Evolutionary conservation across 2,113 vertebrate genomes (phyloP), one percentile per base, ranked within the genome.

Genomic region (Megalops atlanticus): DNA sequence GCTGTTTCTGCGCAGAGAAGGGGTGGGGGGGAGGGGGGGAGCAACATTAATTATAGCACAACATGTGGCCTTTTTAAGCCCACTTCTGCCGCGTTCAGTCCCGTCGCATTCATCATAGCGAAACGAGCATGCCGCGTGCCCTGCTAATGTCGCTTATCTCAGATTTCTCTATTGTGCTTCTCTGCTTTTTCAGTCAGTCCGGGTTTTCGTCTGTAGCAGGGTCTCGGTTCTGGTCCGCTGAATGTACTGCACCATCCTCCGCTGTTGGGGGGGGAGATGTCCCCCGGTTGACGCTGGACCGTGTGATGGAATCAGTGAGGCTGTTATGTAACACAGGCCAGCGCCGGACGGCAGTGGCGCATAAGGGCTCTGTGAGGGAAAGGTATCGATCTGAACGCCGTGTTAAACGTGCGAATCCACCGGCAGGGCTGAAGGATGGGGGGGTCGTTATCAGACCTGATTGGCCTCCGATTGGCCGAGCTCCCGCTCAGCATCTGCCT

Each of bases 31-130:
- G 58, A 31, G n/a, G 72, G 36, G 68, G 73, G 41, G 68, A 24
- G 77, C 58, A 41, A 83, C 80, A 85, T 88, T 84, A 78, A 85
- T 89, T 86, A 88, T 83, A 85, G 85, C 81, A 81, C 81, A 81
- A 82, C 24, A 41, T 81, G 58, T 64, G 58, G 58, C 58, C n/a
- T 24, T 54, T 54, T 54, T 54, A 54, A 41, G 36, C 33, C 10
- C 43, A 70, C 41, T n/a, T 80, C 81, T 80, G 83, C 75, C 77
- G 79, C 83, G 69, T 85, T 69, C 38, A 69, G n/a, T 85, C 76
- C 31, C 64, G 76, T 54, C 74, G 80, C 75, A 75, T 14, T 45
- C 43, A 74, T 74, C 39, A 39, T 11, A 31, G 40, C n/a, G 18
- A 74, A 43, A 74, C 40, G 45, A 43, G 16, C 24, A 18, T 38